Percentiles rank a stretch among this genome's conserved stretches.
phyloP scores from a whole-genome alignment of 2,113 vertebrate species.

The Progne subis region DNA sequence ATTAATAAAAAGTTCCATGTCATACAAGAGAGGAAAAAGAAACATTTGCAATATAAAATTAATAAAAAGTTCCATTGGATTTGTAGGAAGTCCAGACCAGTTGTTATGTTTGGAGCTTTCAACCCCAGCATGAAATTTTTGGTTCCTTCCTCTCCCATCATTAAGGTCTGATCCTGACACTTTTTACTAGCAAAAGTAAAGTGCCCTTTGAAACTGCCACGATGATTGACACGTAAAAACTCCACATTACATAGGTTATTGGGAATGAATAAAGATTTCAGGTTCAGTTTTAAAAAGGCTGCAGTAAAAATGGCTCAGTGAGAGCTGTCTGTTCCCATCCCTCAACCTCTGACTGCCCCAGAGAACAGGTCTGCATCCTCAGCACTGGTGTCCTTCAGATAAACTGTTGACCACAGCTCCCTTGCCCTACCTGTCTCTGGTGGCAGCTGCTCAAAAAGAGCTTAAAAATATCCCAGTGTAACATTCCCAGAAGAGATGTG shows the following conservation, averaged over 20 bases:
- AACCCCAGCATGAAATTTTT: neutral
- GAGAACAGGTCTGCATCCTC: neutral
- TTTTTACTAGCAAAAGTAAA: neutral
- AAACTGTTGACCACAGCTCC: neutral
- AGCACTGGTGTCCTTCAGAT: neutral
- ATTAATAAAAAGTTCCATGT: neutral
- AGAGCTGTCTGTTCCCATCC: neutral
- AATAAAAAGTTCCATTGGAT: neutral
- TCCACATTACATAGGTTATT: neutral
- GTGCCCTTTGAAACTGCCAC: neutral
- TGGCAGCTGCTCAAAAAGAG: neutral
- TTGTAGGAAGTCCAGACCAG: neutral
- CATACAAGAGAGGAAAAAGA: neutral
- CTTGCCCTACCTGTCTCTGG: neutral
- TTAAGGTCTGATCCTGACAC: neutral
- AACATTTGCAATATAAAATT: neutral
- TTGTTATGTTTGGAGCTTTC: neutral
- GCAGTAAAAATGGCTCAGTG: neutral
- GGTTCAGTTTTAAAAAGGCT: neutral
- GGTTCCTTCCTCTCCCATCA: neutral
- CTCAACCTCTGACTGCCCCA: neutral
- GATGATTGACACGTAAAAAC: neutral
- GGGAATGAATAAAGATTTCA: neutral
- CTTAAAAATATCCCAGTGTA: neutral
- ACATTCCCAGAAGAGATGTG: neutral